Base-by-base conservation (phyloP, 2,888 invertebrate genomes). In the Leucophenga maculata region DNA sequence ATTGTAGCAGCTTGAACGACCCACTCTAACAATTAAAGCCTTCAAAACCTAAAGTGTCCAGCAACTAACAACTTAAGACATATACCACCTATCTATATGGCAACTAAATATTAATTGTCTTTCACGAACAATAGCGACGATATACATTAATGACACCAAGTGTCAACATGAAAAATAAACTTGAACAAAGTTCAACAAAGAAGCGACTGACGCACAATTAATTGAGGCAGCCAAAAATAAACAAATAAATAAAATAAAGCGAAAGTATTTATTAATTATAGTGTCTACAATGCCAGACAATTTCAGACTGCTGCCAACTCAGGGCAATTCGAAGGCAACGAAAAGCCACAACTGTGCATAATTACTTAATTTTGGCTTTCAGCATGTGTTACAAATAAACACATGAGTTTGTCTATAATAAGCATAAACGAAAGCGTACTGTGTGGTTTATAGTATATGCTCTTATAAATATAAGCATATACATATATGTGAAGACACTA, bases 301-400 rank as follows among this genome's bases (percentile, higher is more conserved):
- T 4, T 26, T 20, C 14, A 20, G 26, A 26, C 22, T 14, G 8
- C 39, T 6, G 6, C 31, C 13, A 14, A 57, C 3, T 8, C 11
- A 57, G 26, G 1, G 57, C 14, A 57, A 57, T 6, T 13, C 57
- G 31, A 22, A 8, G n/a, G n/a, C n/a, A 6, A 50, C 9, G 26
- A 57, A 31, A 8, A 57, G 3, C 44, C 22, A 62, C 44, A 62
- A 62, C 44, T 62, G 46, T 46, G 20, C 18, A 48, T 64, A 64
- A 64, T 64, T 64, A 64, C 62, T 48, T 48, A 22, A 48, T 64
- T 64, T 22, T 11, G 46, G 46, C 22, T 60, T 81, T 76, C 74
- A 80, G 22, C 79, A 77, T 79, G 22, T 80, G 82, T 74, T 73
- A 70, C 77, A 71, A 69, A 77, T 72, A 52, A 13, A 65, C 48